These are phyloP conservation scores for Scotopteryx bipunctaria DNA, from an alignment of 2,888 invertebrate species.

Conservation along the genomic window DNA sequence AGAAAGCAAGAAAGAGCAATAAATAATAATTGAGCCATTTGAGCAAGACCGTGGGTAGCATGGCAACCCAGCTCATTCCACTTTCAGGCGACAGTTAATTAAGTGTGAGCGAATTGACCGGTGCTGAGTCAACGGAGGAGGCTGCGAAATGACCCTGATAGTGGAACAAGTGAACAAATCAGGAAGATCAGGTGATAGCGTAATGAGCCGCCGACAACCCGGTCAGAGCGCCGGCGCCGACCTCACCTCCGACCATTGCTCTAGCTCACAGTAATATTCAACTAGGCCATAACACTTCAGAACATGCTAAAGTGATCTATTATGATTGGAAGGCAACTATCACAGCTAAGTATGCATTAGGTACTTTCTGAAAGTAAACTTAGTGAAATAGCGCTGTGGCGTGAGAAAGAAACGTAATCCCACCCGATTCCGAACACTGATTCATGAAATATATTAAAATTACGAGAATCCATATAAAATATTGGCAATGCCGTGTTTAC, in stretches of 20 bases:
- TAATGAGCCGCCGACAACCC: conserved; percentile 1
- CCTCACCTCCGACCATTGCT: conserved; percentile 1
- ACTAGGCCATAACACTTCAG: not conserved
- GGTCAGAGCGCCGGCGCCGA: conserved; percentile 1
- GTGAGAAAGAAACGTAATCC: not conserved
- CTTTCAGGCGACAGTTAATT: conserved; percentile 33
- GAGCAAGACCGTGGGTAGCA: conserved; percentile 28
- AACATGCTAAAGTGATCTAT: not conserved
- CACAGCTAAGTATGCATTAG: not conserved
- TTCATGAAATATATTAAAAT: not conserved
- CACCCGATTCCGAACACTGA: not conserved
- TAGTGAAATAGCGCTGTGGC: too few relatives aligned
- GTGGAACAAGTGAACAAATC: conserved; percentile 21
- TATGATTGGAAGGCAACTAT: not conserved
- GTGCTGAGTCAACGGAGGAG: conserved; percentile 25
- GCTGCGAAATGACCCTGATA: conserved; percentile 45
- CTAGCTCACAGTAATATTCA: not conserved
- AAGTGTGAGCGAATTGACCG: conserved; percentile 40
- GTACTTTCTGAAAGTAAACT: not conserved
- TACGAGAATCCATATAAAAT: conserved; percentile 5
- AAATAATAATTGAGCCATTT: conserved; percentile 26
- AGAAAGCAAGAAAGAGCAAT: conserved; percentile 24
- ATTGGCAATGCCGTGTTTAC: not conserved
- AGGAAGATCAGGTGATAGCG: conserved; percentile 6
- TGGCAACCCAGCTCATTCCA: conserved; percentile 34